These are phyloP conservation scores for Scaeva pyrastri DNA, from an alignment of 2,888 invertebrate species.

Conservation along the genomic window DNA sequence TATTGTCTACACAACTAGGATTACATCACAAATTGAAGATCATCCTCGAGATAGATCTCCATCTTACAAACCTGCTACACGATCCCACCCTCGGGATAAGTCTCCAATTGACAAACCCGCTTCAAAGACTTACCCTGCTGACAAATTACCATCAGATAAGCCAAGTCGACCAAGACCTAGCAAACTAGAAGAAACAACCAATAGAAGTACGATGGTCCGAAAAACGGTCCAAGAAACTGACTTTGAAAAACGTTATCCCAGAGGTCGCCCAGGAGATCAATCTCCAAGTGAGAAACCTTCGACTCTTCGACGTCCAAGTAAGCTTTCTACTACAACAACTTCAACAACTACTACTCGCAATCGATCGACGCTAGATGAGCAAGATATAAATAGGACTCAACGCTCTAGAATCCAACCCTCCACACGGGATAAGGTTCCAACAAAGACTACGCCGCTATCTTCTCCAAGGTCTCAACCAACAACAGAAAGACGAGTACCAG, in stretches of 20 bases:
- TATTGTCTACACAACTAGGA: slow-evolving; percentile 13
- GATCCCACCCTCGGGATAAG: neutral
- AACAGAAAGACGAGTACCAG: slow-evolving; percentile 47
- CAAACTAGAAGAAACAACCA: slow-evolving; percentile 36
- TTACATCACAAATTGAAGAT: slow-evolving; percentile 28
- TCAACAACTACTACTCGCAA: slow-evolving; percentile 51
- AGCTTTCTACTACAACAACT: slow-evolving; percentile 21
- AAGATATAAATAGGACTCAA: slow-evolving; percentile 36
- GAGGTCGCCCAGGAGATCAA: slow-evolving; percentile 42
- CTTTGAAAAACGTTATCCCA: slow-evolving; percentile 62
- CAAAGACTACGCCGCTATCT: slow-evolving; percentile 34
- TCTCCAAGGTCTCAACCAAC: slow-evolving; percentile 48
- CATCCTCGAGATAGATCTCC: slow-evolving; percentile 33
- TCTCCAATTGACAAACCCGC: slow-evolving; percentile 27
- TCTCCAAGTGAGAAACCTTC: slow-evolving; percentile 49
- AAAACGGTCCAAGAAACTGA: slow-evolving; percentile 47
- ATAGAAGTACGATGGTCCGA: slow-evolving; percentile 26
- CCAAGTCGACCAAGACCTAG: slow-evolving; percentile 19
- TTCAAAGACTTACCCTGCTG: neutral
- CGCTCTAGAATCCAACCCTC: slow-evolving; percentile 46
- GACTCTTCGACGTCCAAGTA: slow-evolving; percentile 52
- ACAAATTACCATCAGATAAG: slow-evolving; percentile 25
- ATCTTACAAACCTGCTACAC: neutral
- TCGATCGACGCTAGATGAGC: slow-evolving; percentile 49
- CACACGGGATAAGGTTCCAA: slow-evolving; percentile 53